Percentiles rank a stretch among this genome's conserved stretches.
Evolutionary conservation across 2,797 vertebrate species (phyloP).

Genomic region (Acridotheres tristis): DNA sequence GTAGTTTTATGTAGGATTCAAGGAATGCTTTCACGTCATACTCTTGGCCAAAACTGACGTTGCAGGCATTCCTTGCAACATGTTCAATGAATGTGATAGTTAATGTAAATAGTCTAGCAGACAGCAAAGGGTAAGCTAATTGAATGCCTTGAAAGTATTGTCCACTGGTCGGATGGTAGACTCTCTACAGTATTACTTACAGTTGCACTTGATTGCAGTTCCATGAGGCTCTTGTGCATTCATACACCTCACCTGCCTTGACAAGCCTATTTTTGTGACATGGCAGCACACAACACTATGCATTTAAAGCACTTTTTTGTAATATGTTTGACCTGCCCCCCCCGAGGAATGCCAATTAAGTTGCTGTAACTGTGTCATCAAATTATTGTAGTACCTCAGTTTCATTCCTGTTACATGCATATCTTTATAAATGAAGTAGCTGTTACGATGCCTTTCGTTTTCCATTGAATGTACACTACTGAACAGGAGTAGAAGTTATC

Average conservation of each 20-base stretch:
- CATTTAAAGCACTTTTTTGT: constrained; percentile 89
- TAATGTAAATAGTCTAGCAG: constrained; percentile 80
- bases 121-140: constrained; percentile 78
- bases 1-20: constrained; percentile 79
- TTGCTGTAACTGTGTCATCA: constrained; percentile 81
- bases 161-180: constrained; percentile 79
- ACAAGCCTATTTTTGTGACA: constrained; percentile 80
- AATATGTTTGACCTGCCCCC: constrained; percentile 72
- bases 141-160: constrained; percentile 83
- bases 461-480: constrained; percentile 86
- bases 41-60: constrained; percentile 79
- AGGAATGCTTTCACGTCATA: constrained; percentile 81
- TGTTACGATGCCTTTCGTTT: constrained; percentile 84
- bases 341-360: constrained; percentile 81
- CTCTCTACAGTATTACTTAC: constrained; percentile 81
- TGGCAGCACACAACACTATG: constrained; percentile 87
- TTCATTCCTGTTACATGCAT: constrained; percentile 83
- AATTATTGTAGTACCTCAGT: constrained; percentile 80
- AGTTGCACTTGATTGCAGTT: constrained; percentile 84
- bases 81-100: constrained; percentile 77
- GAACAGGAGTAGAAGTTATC: constrained; percentile 79
- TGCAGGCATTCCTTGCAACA: constrained; percentile 75
- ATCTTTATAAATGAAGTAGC: constrained; percentile 78
- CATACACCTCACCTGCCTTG: constrained; percentile 85
- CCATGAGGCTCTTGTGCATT: constrained; percentile 87